Percentiles rank a stretch among this genome's conserved stretches.
Conservation (phyloP, 2,797 vertebrate species). For the Phrynocephalus vlangalii region DNA sequence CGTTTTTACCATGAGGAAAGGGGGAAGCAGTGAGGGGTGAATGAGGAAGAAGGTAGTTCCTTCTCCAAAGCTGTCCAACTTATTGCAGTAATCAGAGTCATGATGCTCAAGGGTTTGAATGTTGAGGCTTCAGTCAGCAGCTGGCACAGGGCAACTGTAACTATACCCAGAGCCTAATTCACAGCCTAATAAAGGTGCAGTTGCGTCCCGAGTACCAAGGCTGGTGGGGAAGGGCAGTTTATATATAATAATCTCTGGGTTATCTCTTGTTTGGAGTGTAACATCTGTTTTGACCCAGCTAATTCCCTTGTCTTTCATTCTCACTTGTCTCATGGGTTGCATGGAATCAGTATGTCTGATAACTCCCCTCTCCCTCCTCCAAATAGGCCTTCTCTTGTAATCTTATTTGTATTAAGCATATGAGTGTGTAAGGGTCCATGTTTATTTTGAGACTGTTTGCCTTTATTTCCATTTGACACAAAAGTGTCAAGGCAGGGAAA, state of each 20-base stretch:
- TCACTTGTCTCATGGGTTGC: not conserved
- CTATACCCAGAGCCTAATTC: not conserved
- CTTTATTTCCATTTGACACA: not conserved
- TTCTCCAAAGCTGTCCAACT: not conserved
- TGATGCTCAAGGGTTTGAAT: not conserved
- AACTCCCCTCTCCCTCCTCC: accelerated
- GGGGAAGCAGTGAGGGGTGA: not conserved
- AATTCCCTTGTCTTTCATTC: not conserved
- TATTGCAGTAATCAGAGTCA: not conserved
- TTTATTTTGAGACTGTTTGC: not conserved
- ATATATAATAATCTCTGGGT: not conserved
- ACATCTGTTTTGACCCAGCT: not conserved
- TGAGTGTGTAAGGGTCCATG: not conserved
- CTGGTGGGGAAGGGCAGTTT: not conserved
- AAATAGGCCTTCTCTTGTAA: accelerated
- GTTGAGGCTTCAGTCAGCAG: too few species aligned
- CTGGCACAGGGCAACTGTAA: not conserved
- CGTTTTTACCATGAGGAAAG: too few species aligned
- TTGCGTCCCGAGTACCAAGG: not conserved
- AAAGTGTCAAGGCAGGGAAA: not conserved
- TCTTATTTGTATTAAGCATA: not conserved
- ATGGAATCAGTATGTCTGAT: not conserved
- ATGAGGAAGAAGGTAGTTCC: not conserved
- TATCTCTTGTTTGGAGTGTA: not conserved
- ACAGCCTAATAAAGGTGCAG: not conserved